These are phyloP conservation scores for Acleris literana DNA, from an alignment of 2,888 invertebrate genomes.

Conservation along the genomic window DNA sequence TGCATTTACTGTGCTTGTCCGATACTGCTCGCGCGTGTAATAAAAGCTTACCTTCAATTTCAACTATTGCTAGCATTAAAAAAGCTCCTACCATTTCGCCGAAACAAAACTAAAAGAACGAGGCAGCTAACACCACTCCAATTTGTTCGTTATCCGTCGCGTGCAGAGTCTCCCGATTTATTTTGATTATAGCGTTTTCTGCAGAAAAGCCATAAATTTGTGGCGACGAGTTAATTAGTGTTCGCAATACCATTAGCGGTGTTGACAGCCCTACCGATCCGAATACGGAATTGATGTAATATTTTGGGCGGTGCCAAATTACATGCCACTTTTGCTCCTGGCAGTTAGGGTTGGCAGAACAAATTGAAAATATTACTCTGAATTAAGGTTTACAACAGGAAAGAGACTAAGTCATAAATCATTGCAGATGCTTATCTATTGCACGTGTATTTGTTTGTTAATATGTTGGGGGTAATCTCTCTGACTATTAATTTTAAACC, in stretches of 20 bases:
- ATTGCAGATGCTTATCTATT: background rate
- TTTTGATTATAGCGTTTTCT: slow-evolving; percentile 77
- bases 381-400: no score
- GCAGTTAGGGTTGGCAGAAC: slow-evolving; percentile 21
- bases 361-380: background rate
- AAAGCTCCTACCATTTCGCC: slow-evolving; percentile 8
- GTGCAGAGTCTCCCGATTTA: slow-evolving; percentile 75
- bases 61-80: background rate
- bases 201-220: slow-evolving; percentile 78
- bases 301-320: slow-evolving; percentile 63
- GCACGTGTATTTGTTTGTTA: background rate
- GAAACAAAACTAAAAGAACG: slow-evolving; percentile 17
- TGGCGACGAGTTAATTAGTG: slow-evolving; percentile 78
- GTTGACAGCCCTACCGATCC: slow-evolving; percentile 70
- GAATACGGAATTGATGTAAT: slow-evolving; percentile 69
- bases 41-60: no score
- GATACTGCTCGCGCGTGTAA: no score
- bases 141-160: slow-evolving; percentile 72
- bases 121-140: slow-evolving; percentile 58
- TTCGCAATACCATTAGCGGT: slow-evolving; percentile 78
- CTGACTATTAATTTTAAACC: no score
- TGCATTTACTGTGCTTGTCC: no score
- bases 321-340: slow-evolving; percentile 47
- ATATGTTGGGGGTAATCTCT: no score
- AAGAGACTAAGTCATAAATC: no score